Evolutionary conservation across 1,140 invertebrate species (phyloP).

Genomic region (Neodiprion fabricii): DNA sequence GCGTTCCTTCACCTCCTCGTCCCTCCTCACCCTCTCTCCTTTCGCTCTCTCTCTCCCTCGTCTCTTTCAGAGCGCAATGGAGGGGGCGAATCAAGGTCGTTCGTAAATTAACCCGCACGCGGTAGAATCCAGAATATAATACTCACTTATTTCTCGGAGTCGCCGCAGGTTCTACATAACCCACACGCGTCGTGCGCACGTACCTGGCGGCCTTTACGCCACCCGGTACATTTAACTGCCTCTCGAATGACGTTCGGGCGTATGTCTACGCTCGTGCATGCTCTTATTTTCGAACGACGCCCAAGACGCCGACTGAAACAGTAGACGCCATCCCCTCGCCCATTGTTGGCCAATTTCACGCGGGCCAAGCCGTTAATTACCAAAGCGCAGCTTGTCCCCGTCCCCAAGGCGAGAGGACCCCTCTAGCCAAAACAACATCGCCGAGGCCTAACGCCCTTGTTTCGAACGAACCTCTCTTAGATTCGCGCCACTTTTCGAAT

Average conservation of each 20-base stretch:
- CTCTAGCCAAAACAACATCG: neutral
- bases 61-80: neutral
- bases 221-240: too few relatives aligned
- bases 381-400: conserved; percentile 6
- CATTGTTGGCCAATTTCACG: conserved; percentile 33
- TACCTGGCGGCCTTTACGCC: too few relatives aligned
- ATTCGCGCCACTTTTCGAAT: too few relatives aligned
- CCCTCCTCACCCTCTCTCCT: too few relatives aligned
- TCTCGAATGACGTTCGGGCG: too few relatives aligned
- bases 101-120: neutral
- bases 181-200: too few relatives aligned
- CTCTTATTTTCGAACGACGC: neutral
- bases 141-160: neutral
- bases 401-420: neutral
- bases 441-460: neutral
- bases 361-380: conserved; percentile 31
- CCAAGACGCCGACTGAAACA: conserved; percentile 23
- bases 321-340: conserved; percentile 19
- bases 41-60: conserved; percentile 21
- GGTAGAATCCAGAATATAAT: neutral
- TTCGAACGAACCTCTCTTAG: neutral
- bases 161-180: too few relatives aligned
- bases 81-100: neutral
- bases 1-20: too few relatives aligned
- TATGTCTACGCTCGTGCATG: neutral